Conservation (phyloP, 2,888 invertebrate species). For the Anodontia alba region DNA sequence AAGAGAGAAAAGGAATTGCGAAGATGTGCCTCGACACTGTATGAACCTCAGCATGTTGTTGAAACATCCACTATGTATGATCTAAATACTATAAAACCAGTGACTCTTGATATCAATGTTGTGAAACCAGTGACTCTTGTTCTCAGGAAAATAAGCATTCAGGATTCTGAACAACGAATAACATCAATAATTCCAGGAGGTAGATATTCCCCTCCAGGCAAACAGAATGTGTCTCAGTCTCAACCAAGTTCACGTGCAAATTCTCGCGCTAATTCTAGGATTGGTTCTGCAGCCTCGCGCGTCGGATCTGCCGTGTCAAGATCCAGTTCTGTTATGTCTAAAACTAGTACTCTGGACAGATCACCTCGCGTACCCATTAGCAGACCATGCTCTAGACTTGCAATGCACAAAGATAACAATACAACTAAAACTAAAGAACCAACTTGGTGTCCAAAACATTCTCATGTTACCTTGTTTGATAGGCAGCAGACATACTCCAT, state of each 20-base stretch:
- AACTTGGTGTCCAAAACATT: slow-evolving; percentile 21
- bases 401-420: not conserved
- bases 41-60: not conserved
- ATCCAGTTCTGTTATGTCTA: slow-evolving; percentile 36
- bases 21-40: not conserved
- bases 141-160: slow-evolving; percentile 62
- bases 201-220: not conserved
- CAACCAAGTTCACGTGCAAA: slow-evolving; percentile 14
- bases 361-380: not conserved
- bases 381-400: slow-evolving; percentile 4
- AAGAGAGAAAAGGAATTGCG: slow-evolving; percentile 52
- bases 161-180: slow-evolving; percentile 46
- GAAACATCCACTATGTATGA: slow-evolving; percentile 42
- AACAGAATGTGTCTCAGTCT: not conserved
- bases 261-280: slow-evolving; percentile 28
- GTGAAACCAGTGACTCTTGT: slow-evolving; percentile 58
- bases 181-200: not conserved
- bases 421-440: slow-evolving; percentile 33
- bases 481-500: slow-evolving; percentile 52
- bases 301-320: slow-evolving; percentile 32
- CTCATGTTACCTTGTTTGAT: slow-evolving; percentile 22
- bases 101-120: slow-evolving; percentile 54
- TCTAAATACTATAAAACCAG: slow-evolving; percentile 42
- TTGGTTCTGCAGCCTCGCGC: slow-evolving; percentile 34
- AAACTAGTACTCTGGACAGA: not conserved